These are phyloP conservation scores for Natrix natrix DNA, from an alignment of 2,797 vertebrate species.

Conservation along the genomic window DNA sequence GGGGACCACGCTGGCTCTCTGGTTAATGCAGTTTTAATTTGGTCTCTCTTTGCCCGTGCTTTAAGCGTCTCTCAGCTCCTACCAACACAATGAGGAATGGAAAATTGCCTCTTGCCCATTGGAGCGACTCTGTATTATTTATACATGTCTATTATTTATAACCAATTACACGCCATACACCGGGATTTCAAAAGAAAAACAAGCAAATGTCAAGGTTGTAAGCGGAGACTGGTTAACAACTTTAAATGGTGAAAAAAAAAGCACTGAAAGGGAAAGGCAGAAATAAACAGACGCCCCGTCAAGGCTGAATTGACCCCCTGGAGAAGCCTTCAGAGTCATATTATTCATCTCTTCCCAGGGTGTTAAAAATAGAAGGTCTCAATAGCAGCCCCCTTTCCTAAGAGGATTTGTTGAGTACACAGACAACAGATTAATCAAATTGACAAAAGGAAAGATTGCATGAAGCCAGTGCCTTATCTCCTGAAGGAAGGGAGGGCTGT, in stretches of 20 bases:
- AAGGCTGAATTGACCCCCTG: background rate
- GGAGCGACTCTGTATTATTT: conserved; percentile 45
- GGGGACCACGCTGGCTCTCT: conserved; percentile 27
- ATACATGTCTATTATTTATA: conserved; percentile 37
- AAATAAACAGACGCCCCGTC: conserved; percentile 25
- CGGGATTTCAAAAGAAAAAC: conserved; percentile 39
- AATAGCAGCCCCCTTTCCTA: background rate
- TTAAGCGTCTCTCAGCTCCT: conserved; percentile 28
- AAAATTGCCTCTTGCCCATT: conserved; percentile 52
- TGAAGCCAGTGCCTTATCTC: background rate
- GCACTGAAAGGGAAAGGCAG: conserved; percentile 20
- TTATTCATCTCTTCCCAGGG: background rate
- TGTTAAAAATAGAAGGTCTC: background rate
- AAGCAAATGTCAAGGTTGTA: conserved; percentile 61
- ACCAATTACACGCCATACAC: conserved; percentile 40
- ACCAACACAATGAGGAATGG: conserved; percentile 15
- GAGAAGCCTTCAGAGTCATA: background rate
- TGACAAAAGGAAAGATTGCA: background rate
- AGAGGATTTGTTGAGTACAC: background rate
- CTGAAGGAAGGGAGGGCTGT: background rate
- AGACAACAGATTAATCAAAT: background rate
- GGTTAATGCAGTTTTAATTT: conserved; percentile 21
- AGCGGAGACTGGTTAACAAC: conserved; percentile 49
- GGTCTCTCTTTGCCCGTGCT: conserved; percentile 26
- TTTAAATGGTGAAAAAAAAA: conserved; percentile 31